These are phyloP conservation scores for Myotis vivesi DNA, from an alignment of 2,797 vertebrate genomes.

Conservation along the genomic window DNA sequence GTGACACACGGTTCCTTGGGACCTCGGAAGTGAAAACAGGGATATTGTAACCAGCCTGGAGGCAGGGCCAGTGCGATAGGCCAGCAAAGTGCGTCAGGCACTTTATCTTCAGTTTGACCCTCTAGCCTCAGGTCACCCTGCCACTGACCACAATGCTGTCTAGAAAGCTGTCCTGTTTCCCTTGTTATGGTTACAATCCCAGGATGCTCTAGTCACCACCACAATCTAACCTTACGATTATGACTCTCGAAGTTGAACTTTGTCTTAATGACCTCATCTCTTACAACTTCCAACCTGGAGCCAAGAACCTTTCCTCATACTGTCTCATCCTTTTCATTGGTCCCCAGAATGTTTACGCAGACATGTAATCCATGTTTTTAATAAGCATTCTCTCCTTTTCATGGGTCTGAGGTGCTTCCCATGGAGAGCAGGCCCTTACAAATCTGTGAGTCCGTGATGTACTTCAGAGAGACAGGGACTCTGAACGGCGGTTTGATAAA, in stretches of 20 bases:
- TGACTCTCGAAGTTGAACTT: not conserved
- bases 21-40: not conserved
- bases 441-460: not conserved
- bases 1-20: not conserved
- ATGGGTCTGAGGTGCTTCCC: not conserved
- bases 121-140: not conserved
- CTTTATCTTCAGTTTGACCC: not conserved
- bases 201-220: not conserved
- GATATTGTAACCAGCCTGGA: not conserved
- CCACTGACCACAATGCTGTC: not conserved
- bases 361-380: not conserved
- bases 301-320: not conserved
- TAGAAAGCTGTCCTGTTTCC: not conserved
- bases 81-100: no score
- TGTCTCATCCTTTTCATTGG: not conserved
- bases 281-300: not conserved
- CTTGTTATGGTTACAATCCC: not conserved
- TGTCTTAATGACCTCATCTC: not conserved
- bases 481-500: not conserved
- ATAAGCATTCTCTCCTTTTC: not conserved
- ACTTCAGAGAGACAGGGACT: not conserved
- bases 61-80: accelerated
- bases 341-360: not conserved
- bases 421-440: not conserved
- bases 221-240: not conserved